Evolutionary conservation across 2,113 vertebrate genomes (phyloP).

Genomic region (Dolichallabes microphthalmus): DNA sequence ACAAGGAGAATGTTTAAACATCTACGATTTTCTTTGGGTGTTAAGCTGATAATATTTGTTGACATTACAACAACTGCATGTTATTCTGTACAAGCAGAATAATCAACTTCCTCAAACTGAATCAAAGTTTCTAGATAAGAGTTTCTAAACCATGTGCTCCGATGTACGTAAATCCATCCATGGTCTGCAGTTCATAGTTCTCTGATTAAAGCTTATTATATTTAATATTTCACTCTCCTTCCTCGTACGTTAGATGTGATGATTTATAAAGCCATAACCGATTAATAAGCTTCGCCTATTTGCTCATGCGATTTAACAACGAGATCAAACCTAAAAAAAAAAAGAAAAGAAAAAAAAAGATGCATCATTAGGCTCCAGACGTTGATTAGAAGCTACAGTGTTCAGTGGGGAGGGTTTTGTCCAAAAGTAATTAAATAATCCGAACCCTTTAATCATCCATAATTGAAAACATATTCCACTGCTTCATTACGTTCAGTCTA

Average conservation of each 20-base stretch:
- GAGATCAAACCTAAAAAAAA: not conserved
- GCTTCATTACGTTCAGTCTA: not conserved
- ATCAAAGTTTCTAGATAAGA: not conserved
- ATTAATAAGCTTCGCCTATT: not conserved
- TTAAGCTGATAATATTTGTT: not conserved
- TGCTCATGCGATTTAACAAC: not conserved
- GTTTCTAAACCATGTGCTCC: not conserved
- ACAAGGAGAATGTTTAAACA: not conserved
- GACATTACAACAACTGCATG: not conserved
- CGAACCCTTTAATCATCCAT: not conserved
- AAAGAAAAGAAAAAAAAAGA: not conserved
- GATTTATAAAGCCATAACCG: not conserved
- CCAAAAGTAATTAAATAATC: slow-evolving; percentile 2
- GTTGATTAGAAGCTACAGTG: not conserved
- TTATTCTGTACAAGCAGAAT: not conserved
- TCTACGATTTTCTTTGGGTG: not conserved
- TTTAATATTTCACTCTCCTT: not conserved
- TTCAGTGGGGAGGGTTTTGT: not conserved
- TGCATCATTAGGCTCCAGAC: not conserved
- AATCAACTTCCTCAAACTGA: not conserved
- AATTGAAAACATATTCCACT: not conserved
- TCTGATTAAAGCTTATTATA: not conserved
- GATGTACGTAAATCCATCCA: not conserved
- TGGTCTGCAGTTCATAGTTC: no score
- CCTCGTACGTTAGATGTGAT: not conserved